Conservation (phyloP, 2,113 vertebrate genomes). For the Ciconia stormi region DNA sequence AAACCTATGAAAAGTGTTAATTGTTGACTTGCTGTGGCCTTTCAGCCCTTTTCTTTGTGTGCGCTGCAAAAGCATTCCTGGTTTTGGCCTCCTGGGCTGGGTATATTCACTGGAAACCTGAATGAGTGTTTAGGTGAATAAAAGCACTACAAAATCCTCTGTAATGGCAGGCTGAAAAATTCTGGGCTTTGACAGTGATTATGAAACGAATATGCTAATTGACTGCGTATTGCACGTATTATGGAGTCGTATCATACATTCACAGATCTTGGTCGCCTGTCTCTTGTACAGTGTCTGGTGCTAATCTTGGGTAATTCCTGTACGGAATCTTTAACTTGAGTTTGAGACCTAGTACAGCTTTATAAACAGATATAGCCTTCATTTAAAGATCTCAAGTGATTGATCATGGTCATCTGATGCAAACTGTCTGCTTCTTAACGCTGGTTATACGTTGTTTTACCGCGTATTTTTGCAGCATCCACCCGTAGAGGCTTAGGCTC, state of each 20-base stretch:
- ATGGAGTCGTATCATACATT: rapidly evolving
- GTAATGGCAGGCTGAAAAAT: neutral
- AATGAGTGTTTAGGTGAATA: neutral
- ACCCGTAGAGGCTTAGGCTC: neutral
- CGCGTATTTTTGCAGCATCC: neutral
- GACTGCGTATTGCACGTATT: neutral
- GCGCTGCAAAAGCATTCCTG: neutral
- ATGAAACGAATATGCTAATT: neutral
- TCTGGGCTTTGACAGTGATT: neutral
- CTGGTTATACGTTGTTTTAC: neutral
- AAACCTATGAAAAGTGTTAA: neutral
- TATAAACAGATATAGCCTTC: neutral
- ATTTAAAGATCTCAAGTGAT: neutral
- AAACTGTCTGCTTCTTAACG: neutral
- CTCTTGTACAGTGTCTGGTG: neutral
- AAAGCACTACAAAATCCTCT: neutral
- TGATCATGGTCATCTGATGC: neutral
- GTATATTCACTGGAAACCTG: neutral
- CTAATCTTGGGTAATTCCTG: neutral
- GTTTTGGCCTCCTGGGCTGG: neutral
- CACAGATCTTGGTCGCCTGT: neutral
- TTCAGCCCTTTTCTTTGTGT: conserved; percentile 14
- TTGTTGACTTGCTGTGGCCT: conserved; percentile 1
- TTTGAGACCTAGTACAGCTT: neutral
- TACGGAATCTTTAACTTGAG: neutral